phyloP scores from a whole-genome alignment of 2,888 invertebrate genomes.

The Drosophila mimetica region DNA sequence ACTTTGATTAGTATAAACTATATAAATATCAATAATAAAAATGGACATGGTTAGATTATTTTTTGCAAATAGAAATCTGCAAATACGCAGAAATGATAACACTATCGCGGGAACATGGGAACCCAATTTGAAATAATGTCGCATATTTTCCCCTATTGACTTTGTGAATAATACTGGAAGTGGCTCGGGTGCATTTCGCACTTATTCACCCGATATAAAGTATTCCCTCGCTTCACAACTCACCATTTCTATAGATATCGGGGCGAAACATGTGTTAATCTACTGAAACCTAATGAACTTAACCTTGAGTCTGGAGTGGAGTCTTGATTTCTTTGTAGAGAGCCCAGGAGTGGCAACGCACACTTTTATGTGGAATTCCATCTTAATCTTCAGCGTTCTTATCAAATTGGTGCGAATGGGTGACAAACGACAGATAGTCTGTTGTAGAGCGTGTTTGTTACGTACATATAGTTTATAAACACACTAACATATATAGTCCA shows the following conservation, averaged over 20 bases:
- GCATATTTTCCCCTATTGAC: slow-evolving; percentile 21
- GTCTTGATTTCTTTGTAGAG: slow-evolving; percentile 36
- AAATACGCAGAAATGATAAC: slow-evolving; percentile 21
- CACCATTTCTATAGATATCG: slow-evolving; percentile 11
- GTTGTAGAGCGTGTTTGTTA: slow-evolving; percentile 31
- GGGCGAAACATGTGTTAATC: slow-evolving; percentile 39
- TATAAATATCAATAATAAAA: slow-evolving; percentile 13
- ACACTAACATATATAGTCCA: slow-evolving; percentile 12
- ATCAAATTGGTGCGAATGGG: slow-evolving; percentile 27
- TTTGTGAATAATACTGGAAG: slow-evolving; percentile 22
- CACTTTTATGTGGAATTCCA: slow-evolving; percentile 37
- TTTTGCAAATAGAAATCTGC: slow-evolving; percentile 20
- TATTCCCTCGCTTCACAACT: background rate
- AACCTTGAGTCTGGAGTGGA: slow-evolving; percentile 36
- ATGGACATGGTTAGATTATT: slow-evolving; percentile 8
- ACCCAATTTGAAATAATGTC: slow-evolving; percentile 10
- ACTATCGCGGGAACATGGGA: slow-evolving; percentile 12
- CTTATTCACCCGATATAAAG: slow-evolving; percentile 1
- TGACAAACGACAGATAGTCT: slow-evolving; percentile 42
- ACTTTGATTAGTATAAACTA: slow-evolving; percentile 12
- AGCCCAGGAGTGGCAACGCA: background rate
- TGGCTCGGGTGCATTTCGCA: slow-evolving; percentile 12
- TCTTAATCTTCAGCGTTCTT: slow-evolving; percentile 37
- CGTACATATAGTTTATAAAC: slow-evolving; percentile 10
- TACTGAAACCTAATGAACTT: slow-evolving; percentile 39